Percentiles rank a stretch among this genome's conserved stretches.
Conservation (phyloP, 2,797 vertebrate species). For the Danio albolineatus region DNA sequence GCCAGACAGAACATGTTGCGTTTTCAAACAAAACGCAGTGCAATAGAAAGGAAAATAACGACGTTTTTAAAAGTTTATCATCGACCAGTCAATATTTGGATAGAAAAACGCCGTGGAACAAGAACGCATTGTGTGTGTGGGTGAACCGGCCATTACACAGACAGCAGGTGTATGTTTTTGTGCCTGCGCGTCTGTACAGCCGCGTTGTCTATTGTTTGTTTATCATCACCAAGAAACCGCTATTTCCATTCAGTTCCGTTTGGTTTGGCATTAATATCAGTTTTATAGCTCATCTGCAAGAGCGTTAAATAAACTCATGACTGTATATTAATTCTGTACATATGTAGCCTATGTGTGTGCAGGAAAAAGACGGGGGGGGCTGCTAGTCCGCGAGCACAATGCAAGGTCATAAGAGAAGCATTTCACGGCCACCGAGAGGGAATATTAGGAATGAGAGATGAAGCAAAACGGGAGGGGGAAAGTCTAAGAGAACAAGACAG, state of each 20-base stretch:
- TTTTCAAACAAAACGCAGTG: neutral
- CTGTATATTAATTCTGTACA: conserved; percentile 51
- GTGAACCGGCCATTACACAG: neutral
- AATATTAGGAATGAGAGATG: conserved; percentile 57
- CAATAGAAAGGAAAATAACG: neutral
- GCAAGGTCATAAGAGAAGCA: conserved; percentile 80
- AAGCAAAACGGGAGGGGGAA: conserved; percentile 63
- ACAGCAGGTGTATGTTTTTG: conserved; percentile 16
- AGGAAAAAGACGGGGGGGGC: conserved; percentile 44
- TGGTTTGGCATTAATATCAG: conserved; percentile 33
- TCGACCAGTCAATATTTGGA: neutral
- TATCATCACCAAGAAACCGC: conserved; percentile 35
- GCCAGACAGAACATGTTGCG: neutral
- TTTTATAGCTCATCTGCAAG: conserved; percentile 54
- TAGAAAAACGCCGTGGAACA: neutral
- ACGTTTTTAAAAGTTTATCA: neutral
- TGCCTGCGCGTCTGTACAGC: conserved; percentile 11
- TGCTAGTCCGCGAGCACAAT: conserved; percentile 62
- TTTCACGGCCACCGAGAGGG: conserved; percentile 51
- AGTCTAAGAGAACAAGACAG: conserved; percentile 82
- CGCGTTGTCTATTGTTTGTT: conserved; percentile 40
- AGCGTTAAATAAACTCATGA: conserved; percentile 44
- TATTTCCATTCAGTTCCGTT: conserved; percentile 41
- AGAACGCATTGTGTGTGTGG: neutral
- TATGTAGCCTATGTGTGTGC: neutral